phyloP scores from a whole-genome alignment of 30 jellyfish, hydroid and myxozoan species.

The Cassiopea xamachana region DNA sequence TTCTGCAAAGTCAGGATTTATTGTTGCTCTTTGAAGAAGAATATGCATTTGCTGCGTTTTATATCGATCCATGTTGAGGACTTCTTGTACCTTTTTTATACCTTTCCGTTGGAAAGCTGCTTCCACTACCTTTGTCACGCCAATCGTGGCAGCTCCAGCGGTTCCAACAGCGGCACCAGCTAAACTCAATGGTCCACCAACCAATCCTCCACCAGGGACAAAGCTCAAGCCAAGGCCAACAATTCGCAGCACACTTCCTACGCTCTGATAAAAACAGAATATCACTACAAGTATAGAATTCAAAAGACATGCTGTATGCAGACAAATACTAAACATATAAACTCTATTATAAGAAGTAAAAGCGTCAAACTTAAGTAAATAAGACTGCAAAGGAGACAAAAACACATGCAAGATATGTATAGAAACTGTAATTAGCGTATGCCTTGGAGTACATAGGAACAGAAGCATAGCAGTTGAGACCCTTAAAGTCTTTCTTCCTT shows the following conservation, averaged over 20 bases:
- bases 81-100: conserved; percentile 9
- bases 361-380: too few species aligned
- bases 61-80: conserved; percentile 22
- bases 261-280: too few species aligned
- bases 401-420: too few species aligned
- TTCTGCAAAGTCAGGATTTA: conserved; percentile 13
- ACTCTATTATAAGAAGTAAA: too few species aligned
- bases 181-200: conserved; percentile 54
- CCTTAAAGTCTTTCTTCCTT: too few species aligned
- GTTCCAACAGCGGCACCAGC: conserved; percentile 49
- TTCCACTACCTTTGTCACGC: conserved; percentile 35
- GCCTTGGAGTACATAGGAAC: too few species aligned
- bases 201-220: conserved; percentile 44
- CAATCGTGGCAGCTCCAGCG: conserved; percentile 43
- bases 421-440: too few species aligned
- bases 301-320: too few species aligned
- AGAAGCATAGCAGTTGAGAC: too few species aligned
- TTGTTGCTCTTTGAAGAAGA: conserved; percentile 38
- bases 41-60: conserved; percentile 41
- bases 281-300: too few species aligned
- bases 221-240: conserved; percentile 43
- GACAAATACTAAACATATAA: too few species aligned
- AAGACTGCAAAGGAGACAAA: too few species aligned
- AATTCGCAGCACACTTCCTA: conserved; percentile 5
- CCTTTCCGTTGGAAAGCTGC: conserved; percentile 15